These are phyloP conservation scores for Harpagus bidentatus DNA, from an alignment of 2,113 vertebrate genomes.

Conservation along the genomic window DNA sequence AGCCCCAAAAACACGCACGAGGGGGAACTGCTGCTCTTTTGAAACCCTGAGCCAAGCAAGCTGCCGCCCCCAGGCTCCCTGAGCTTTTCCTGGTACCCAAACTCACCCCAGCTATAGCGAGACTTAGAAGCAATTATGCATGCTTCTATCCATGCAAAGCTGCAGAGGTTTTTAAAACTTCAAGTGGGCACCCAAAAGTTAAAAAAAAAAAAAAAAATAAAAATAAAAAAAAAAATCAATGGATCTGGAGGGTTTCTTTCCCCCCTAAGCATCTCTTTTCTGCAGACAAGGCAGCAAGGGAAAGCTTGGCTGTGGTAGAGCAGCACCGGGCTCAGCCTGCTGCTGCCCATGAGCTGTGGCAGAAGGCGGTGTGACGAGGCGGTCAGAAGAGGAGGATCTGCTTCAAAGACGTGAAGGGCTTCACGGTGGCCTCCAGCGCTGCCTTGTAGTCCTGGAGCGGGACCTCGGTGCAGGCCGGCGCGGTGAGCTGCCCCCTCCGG, in stretches of 20 bases:
- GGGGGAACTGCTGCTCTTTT: neutral
- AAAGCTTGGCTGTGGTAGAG: neutral
- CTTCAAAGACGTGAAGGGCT: slow-evolving; percentile 85
- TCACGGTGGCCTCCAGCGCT: slow-evolving; percentile 80
- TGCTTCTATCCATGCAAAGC: neutral
- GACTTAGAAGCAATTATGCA: neutral
- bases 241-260: neutral
- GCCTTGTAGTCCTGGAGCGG: slow-evolving; percentile 75
- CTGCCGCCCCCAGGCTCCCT: neutral
- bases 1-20: accelerated
- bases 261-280: neutral
- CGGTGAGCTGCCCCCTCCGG: slow-evolving; percentile 75
- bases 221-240: neutral
- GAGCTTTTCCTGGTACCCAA: neutral
- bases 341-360: neutral
- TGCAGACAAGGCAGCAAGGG: neutral
- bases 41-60: neutral
- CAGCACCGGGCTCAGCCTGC: neutral
- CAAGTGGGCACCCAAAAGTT: neutral
- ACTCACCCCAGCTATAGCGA: neutral
- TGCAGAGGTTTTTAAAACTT: neutral
- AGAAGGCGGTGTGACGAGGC: too few species aligned
- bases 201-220: neutral
- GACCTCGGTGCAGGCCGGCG: slow-evolving; percentile 79
- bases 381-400: slow-evolving; percentile 88